Evolutionary conservation across 2,113 vertebrate genomes (phyloP), one percentile per base, ranked within the genome.

Genomic region (Verasper variegatus): DNA sequence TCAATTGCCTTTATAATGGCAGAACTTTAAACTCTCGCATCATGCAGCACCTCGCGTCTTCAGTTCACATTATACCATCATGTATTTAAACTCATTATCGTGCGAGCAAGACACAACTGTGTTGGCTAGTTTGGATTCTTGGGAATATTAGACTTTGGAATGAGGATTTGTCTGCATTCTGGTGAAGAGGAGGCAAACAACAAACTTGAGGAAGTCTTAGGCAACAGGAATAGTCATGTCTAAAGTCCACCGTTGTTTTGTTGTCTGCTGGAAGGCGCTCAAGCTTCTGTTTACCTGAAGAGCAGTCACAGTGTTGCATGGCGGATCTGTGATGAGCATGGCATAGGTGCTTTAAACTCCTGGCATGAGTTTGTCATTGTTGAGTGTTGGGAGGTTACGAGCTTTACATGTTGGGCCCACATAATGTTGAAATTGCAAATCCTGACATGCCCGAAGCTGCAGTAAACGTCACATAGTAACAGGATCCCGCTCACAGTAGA

Each of bases 241-340:
- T 77, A 76, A 60, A 89, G 82, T 86, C 55, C 49, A 20, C 21
- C 14, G 31, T 69, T 78, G 68, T 72, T 76, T 71, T 78, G 23
- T 71, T 55, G 57, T 72, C 40, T 66, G 23, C 17, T 12, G 1
- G 47, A 58, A 63, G 18, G 17, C 66, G 20, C 27, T 26, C 55
- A 24, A 26, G 55, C 8, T 5, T 26, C 3, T 52, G 35, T 58
- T 62, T 49, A n/a, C 58, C 35, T 23, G 45, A 37, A 20, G 26
- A 17, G 23, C 49, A 52, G 76, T 17, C 3, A 3, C 23, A 35
- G 65, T 49, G n/a, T 18, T 23, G 52, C 11, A 24, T 13, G 3
- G 20, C 45, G 45, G 13, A 49, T 37, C 63, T 37, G 58, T 26
- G 18, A 57, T 59, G 49, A 51, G n/a, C 20, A 49, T 45, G 23